Evolutionary conservation across 2,113 vertebrate genomes (phyloP), one percentile per base, ranked within the genome.

Genomic region (Anolis carolinensis): DNA sequence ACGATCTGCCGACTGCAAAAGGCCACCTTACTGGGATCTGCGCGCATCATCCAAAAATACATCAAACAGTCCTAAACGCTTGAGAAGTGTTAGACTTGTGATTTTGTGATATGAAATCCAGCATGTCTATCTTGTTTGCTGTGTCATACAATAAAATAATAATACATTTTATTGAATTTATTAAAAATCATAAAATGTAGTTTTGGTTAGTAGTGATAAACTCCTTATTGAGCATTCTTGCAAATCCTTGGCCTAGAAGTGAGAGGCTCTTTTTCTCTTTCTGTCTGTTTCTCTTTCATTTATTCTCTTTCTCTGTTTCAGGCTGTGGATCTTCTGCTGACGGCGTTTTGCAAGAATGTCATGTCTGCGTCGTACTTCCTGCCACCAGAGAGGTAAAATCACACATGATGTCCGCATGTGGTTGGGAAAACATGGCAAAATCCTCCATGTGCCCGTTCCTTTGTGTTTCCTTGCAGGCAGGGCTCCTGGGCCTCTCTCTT

Each of bases 301-400:
- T 8, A 7, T 30, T 25, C 27, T 11, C n/a, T 86, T 21, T 50
- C 18, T 87, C 89, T 32, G 1, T 81, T 84, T 63, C 93, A 98
- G 97, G 95, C 96, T 0, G 91, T 96, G 21, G 96, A 96, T 68
- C 92, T 97, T 39, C 93, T 99, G 75, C 93, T 99, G 89, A 97
- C 96, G 27, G 96, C 92, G 25, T 99, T 99, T 94, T 99, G 97
- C 93, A 97, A 98, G 95, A 97, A 94, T 84, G 74, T 98, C 0
- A 84, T 98, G 11, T 95, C 93, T 0, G 93, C 97, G 70, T 98
- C 97, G 39, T 93, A 83, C 87, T 90, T 93, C 16, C 93, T 94
- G 9, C 95, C 97, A 63, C 97, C 97, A 0, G 96, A 97, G 84
- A 97, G 97, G 98, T 99, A 93, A 94, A 90, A 10, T 9, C 21